These are phyloP conservation scores for Eurytoma adleriae DNA, from an alignment of 2,888 invertebrate genomes.

Conservation along the genomic window DNA sequence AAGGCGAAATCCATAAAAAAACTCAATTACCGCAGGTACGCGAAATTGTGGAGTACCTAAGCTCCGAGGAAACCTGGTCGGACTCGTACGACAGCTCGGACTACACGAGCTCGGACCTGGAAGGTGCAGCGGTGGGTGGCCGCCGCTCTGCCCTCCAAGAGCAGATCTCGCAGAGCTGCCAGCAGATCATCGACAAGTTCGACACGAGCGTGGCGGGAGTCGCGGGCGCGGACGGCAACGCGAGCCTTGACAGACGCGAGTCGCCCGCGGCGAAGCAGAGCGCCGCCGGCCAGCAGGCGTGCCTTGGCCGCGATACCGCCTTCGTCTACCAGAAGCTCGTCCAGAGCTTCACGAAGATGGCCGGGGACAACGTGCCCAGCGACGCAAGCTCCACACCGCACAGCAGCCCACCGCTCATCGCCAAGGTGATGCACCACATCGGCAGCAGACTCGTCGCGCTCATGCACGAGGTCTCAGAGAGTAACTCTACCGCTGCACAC, in stretches of 20 bases:
- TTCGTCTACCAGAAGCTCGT: slow-evolving; percentile 92
- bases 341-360: slow-evolving; percentile 88
- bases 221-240: background rate
- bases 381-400: slow-evolving; percentile 80
- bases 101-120: slow-evolving; percentile 92
- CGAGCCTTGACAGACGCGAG: no score
- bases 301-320: slow-evolving; percentile 84
- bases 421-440: slow-evolving; percentile 95
- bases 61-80: slow-evolving; percentile 95
- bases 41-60: slow-evolving; percentile 94
- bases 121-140: slow-evolving; percentile 80
- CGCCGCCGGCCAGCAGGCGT: slow-evolving; percentile 6
- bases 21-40: slow-evolving; percentile 81
- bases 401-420: slow-evolving; percentile 89
- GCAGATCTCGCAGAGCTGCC: slow-evolving; percentile 92
- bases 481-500: slow-evolving; percentile 77
- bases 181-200: slow-evolving; percentile 92
- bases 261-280: background rate
- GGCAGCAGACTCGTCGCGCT: slow-evolving; percentile 90
- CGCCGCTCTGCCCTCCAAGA: slow-evolving; percentile 86
- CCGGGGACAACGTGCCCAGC: slow-evolving; percentile 80
- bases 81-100: slow-evolving; percentile 95
- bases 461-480: slow-evolving; percentile 94
- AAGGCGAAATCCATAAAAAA: no score
- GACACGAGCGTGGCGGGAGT: slow-evolving; percentile 75